These are phyloP conservation scores for Cephus sareptanus DNA, from an alignment of 2,888 invertebrate species.

Conservation along the genomic window DNA sequence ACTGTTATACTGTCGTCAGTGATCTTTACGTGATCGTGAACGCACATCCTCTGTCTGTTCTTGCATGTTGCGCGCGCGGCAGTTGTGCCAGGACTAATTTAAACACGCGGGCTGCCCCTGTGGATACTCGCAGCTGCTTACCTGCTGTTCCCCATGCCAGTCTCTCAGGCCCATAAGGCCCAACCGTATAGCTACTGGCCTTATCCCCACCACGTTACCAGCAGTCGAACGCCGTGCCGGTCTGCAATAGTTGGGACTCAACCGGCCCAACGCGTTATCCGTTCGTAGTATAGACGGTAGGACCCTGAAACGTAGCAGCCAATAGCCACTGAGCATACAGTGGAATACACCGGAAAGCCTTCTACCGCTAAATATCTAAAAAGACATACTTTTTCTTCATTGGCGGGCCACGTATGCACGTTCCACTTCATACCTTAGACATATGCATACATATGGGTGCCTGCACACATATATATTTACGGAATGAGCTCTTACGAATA, in stretches of 20 bases:
- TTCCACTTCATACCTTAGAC: background rate
- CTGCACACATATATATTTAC: background rate
- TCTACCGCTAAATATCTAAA: background rate
- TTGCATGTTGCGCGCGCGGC: constrained; percentile 58
- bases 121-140: constrained; percentile 57
- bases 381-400: background rate
- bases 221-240: background rate
- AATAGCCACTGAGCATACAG: constrained; percentile 27
- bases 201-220: background rate
- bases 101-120: constrained; percentile 49
- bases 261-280: constrained; percentile 15
- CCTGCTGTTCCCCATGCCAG: constrained; percentile 38
- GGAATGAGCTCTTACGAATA: background rate
- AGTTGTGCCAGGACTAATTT: constrained; percentile 65
- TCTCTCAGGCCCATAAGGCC: constrained; percentile 9
- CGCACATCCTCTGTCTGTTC: background rate
- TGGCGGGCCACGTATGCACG: background rate
- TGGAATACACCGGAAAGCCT: constrained; percentile 28
- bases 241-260: background rate
- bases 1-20: background rate
- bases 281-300: background rate
- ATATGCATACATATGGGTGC: background rate
- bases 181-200: background rate
- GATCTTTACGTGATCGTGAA: constrained; percentile 1
- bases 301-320: constrained; percentile 2